phyloP scores from a whole-genome alignment of 2,797 vertebrate species.

The Acridotheres tristis region DNA sequence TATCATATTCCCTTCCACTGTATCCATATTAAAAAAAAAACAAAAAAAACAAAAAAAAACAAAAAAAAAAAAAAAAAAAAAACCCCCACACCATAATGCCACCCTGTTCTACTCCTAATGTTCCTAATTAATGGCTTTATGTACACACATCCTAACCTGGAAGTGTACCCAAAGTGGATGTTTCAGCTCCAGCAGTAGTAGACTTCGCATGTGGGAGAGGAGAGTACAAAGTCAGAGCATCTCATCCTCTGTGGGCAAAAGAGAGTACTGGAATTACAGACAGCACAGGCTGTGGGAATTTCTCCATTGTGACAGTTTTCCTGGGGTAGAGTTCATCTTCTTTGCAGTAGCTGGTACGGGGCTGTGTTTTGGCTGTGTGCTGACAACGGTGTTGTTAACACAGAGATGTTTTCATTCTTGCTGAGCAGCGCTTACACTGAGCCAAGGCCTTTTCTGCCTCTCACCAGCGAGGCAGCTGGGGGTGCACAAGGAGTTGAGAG shows the following conservation, averaged over 20 bases:
- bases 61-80: too few relatives aligned
- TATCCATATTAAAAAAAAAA: not conserved
- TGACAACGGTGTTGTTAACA: not conserved
- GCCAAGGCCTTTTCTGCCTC: not conserved
- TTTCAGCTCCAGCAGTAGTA: not conserved
- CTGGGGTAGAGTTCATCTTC: not conserved
- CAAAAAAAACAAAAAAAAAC: too few relatives aligned
- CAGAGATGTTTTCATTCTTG: not conserved
- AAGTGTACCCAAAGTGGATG: not conserved
- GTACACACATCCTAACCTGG: not conserved
- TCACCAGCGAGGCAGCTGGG: fast-evolving
- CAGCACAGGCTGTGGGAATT: not conserved
- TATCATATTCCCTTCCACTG: not conserved
- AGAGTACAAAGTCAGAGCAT: not conserved
- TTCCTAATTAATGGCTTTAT: not conserved
- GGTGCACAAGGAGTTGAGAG: not conserved
- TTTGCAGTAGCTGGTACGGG: not conserved
- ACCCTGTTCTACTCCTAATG: not conserved
- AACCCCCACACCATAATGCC: not conserved
- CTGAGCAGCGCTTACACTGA: not conserved
- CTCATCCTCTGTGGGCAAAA: not conserved
- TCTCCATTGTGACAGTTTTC: not conserved
- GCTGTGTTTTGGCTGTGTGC: not conserved
- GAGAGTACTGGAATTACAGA: not conserved
- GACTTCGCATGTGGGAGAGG: not conserved